phyloP scores from a whole-genome alignment of 1,140 invertebrate genomes.

The Lepidurus packardi region DNA sequence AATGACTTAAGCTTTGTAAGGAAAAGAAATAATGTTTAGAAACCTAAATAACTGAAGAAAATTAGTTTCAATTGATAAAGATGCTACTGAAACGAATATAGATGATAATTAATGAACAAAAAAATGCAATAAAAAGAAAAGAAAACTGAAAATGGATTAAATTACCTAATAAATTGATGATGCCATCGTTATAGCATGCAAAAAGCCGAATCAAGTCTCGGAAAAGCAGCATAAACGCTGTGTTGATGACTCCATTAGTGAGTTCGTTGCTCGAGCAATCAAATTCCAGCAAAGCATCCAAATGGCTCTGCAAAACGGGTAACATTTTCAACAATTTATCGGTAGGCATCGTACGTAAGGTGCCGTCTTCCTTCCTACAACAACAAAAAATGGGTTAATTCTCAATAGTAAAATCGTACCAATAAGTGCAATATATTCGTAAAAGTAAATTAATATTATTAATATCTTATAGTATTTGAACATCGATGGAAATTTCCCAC shows the following conservation, averaged over 20 bases:
- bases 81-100: not conserved
- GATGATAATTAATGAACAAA: not conserved
- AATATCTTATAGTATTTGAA: slow-evolving; percentile 25
- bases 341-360: slow-evolving; percentile 91
- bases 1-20: not conserved
- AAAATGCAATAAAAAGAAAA: not conserved
- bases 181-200: slow-evolving; percentile 99
- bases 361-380: slow-evolving; percentile 90
- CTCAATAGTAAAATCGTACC: slow-evolving; percentile 12
- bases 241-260: slow-evolving; percentile 96
- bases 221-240: slow-evolving; percentile 97
- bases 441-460: slow-evolving; percentile 27
- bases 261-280: slow-evolving; percentile 95
- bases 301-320: slow-evolving; percentile 88
- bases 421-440: slow-evolving; percentile 23
- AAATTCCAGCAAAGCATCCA: slow-evolving; percentile 94
- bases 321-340: slow-evolving; percentile 96
- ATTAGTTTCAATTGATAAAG: too few relatives aligned
- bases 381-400: slow-evolving; percentile 33
- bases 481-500: not conserved
- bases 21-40: not conserved
- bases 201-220: slow-evolving; percentile 97
- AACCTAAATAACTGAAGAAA: too few relatives aligned
- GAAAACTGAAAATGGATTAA: not conserved
- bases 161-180: slow-evolving; percentile 91